Conservation (phyloP, 1,140 invertebrate genomes). For the Drosophila repleta region DNA sequence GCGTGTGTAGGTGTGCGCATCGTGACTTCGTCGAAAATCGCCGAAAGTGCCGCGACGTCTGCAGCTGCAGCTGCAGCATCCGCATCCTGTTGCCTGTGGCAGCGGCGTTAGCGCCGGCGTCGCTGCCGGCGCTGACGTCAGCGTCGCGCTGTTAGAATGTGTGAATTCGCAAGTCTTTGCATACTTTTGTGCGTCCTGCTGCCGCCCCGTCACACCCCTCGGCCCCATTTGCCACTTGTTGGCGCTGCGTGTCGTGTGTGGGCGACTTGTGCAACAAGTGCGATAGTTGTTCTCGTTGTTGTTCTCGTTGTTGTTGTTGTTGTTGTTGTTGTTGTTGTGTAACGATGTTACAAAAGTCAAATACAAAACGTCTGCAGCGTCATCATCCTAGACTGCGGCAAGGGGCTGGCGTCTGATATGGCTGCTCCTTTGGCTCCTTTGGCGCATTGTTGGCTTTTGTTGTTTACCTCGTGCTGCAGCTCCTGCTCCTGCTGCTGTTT, state of each 20-base stretch:
- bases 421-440: slow-evolving; percentile 63
- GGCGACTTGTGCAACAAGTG: slow-evolving; percentile 76
- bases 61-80: slow-evolving; percentile 8
- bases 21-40: slow-evolving; percentile 69
- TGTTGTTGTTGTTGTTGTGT: slow-evolving; percentile 57
- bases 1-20: slow-evolving; percentile 14
- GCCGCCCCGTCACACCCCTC: too few species aligned
- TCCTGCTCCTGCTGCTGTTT: background rate
- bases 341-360: slow-evolving; percentile 81
- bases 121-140: slow-evolving; percentile 25
- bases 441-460: slow-evolving; percentile 58
- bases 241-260: slow-evolving; percentile 37
- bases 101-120: slow-evolving; percentile 32
- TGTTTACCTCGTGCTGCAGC: slow-evolving; percentile 43
- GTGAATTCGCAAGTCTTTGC: slow-evolving; percentile 75
- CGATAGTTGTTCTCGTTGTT: slow-evolving; percentile 43
- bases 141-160: slow-evolving; percentile 68
- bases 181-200: slow-evolving; percentile 72
- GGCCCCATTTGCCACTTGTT: slow-evolving; percentile 65
- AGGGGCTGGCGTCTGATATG: slow-evolving; percentile 35
- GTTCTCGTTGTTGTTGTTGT: slow-evolving; percentile 41
- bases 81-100: slow-evolving; percentile 27
- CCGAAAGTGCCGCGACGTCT: slow-evolving; percentile 67
- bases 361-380: slow-evolving; percentile 63
- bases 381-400: slow-evolving; percentile 5